These are phyloP conservation scores for Erpetoichthys calabaricus DNA, from an alignment of 2,797 vertebrate genomes.

Conservation along the genomic window DNA sequence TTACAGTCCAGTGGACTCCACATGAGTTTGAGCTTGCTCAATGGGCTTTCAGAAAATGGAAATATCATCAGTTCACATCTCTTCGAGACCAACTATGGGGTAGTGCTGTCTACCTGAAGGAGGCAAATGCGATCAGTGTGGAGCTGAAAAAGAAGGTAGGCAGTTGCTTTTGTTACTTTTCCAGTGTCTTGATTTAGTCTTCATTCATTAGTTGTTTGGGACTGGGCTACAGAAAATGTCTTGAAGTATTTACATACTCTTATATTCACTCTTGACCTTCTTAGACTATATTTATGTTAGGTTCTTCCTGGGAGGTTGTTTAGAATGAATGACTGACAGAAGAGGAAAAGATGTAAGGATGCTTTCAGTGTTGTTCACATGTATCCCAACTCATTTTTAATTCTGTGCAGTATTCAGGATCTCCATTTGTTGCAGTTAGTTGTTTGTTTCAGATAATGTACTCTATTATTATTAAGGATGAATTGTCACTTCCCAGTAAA, in stretches of 20 bases:
- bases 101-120: slow-evolving; percentile 90
- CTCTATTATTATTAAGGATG: too few species aligned
- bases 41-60: slow-evolving; percentile 96
- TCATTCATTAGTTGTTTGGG: neutral
- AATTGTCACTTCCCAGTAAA: too few species aligned
- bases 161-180: neutral
- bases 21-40: slow-evolving; percentile 85
- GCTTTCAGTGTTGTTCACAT: too few species aligned
- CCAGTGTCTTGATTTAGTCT: neutral
- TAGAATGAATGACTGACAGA: too few species aligned
- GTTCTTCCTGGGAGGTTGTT: too few species aligned
- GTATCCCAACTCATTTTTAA: too few species aligned
- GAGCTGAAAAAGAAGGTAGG: slow-evolving; percentile 93
- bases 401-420: too few species aligned
- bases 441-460: too few species aligned
- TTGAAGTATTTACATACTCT: neutral
- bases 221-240: neutral
- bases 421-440: too few species aligned
- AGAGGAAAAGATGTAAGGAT: too few species aligned
- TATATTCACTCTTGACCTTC: neutral
- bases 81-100: slow-evolving; percentile 92
- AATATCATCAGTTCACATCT: slow-evolving; percentile 93
- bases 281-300: too few species aligned
- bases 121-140: slow-evolving; percentile 94
- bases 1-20: slow-evolving; percentile 81